phyloP scores from a whole-genome alignment of 2,113 vertebrate species.

The Procavia capensis region DNA sequence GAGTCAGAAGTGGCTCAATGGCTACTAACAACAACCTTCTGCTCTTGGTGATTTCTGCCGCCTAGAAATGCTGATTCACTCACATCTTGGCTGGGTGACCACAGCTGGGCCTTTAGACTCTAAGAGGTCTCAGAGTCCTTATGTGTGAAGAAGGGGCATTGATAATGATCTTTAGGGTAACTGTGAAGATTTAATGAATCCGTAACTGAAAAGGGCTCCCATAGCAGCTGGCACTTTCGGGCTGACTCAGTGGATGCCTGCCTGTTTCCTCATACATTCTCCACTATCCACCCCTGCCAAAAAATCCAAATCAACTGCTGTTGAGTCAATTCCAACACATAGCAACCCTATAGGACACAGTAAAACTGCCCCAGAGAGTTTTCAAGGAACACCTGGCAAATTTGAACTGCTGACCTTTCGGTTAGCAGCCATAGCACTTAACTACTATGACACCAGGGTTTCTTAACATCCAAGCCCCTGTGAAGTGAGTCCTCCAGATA shows the following conservation, averaged over 20 bases:
- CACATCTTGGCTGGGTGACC: not conserved
- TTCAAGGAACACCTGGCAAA: too few species aligned
- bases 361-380: too few species aligned
- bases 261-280: not conserved
- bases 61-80: not conserved
- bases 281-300: too few species aligned
- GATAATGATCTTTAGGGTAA: not conserved
- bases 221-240: not conserved
- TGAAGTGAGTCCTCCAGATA: conserved; percentile 44
- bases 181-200: not conserved
- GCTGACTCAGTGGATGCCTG: accelerated
- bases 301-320: too few species aligned
- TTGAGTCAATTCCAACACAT: too few species aligned
- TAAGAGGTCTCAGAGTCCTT: not conserved
- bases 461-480: not conserved
- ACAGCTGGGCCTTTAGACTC: not conserved
- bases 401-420: too few species aligned
- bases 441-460: too few species aligned
- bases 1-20: not conserved
- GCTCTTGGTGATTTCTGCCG: not conserved
- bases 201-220: not conserved
- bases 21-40: not conserved
- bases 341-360: too few species aligned
- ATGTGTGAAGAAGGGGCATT: not conserved
- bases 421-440: too few species aligned